Evolutionary conservation across 2,888 invertebrate genomes (phyloP).

Genomic region (Drosophila subsilvestris): DNA sequence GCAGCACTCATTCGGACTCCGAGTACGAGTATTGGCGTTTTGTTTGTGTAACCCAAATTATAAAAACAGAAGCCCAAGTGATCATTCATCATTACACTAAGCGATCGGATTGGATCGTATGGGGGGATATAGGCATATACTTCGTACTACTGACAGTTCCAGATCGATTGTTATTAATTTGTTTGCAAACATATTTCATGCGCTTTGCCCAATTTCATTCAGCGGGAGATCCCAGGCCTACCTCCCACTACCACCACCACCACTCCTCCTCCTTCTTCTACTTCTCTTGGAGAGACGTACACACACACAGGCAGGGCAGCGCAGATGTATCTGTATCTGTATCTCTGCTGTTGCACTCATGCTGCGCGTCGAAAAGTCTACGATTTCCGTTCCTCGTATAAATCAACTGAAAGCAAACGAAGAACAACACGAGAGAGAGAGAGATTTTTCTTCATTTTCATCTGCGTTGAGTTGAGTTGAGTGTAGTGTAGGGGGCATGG

Average conservation of each 20-base stretch:
- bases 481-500: no score
- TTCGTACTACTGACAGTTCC: slow-evolving; percentile 47
- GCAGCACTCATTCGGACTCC: slow-evolving; percentile 48
- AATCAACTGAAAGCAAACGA: slow-evolving; percentile 63
- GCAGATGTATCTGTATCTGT: slow-evolving; percentile 20
- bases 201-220: slow-evolving; percentile 68
- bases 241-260: background rate
- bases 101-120: slow-evolving; percentile 10
- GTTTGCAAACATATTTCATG: slow-evolving; percentile 75
- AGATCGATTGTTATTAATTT: slow-evolving; percentile 78
- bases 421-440: slow-evolving; percentile 58
- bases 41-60: slow-evolving; percentile 76
- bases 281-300: slow-evolving; percentile 33
- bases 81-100: slow-evolving; percentile 57
- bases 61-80: slow-evolving; percentile 58
- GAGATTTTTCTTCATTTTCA: slow-evolving; percentile 46
- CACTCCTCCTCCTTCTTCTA: background rate
- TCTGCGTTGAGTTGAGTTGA: slow-evolving; percentile 9
- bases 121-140: background rate
- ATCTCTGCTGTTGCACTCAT: slow-evolving; percentile 68
- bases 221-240: slow-evolving; percentile 22
- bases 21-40: slow-evolving; percentile 49
- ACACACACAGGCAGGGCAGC: slow-evolving; percentile 20
- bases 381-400: slow-evolving; percentile 79
- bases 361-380: slow-evolving; percentile 81